Evolutionary conservation across 1,140 invertebrate species (phyloP), one percentile per base, ranked within the genome.

Genomic region (Whitmania pigra): DNA sequence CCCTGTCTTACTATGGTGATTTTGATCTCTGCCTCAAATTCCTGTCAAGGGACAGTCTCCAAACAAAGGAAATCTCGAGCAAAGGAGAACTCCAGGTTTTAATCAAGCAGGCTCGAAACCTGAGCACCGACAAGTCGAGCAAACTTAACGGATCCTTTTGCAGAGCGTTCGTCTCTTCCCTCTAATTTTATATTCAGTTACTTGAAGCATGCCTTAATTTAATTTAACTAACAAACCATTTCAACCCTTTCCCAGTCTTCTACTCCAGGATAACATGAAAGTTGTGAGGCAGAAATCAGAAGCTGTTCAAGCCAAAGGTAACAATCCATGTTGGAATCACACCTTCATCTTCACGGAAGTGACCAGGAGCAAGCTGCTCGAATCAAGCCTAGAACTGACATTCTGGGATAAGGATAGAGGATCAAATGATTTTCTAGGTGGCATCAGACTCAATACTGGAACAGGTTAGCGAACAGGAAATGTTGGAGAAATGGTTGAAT

Each of bases 391-490:
- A 7, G 92, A 95, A 80, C 83, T 95, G 18, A 92, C 90, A 0
- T 86, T 95, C 53, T 95, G 92, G 91, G 91, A 94, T 84, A 90
- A 93, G 77, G 92, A 95, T 83, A 85, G 91, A 69, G 90, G 89
- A 20, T 91, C 89, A 78, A 93, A 94, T 80, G 91, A 94, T 80
- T 93, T 94, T 80, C 86, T 95, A 76, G 92, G 92, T 55, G 91
- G 90, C 43, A 87, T 93, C 29, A 82, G 91, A 69, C 88, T 95
- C 74, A 92, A 90, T 75, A 84, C 91, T 57, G 91, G 91, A 71
- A 88, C 88, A 75, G 90, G 91, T 93, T 80, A 79, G 79, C 11
- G 13, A 49, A 49, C 13, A 13, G 15, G 43, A 4, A 49, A 17
- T 17, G 15, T 49, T 49, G 13, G 43, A 11, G 15, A 49, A 49